phyloP scores from a whole-genome alignment of 1,140 invertebrate genomes.

The Littorina saxatilis region DNA sequence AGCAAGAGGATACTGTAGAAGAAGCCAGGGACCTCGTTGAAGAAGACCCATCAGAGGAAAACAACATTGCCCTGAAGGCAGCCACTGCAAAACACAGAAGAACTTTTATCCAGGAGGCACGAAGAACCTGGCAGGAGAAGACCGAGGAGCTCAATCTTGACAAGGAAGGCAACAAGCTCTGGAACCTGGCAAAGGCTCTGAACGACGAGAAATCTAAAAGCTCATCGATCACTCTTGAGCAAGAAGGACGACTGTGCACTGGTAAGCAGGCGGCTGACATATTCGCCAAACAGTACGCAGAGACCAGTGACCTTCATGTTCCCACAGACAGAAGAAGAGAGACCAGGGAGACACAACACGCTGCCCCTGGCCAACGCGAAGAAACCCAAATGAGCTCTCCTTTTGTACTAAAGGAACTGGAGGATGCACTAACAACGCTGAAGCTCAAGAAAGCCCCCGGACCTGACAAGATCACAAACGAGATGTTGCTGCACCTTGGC shows the following conservation, averaged over 20 bases:
- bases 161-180: no score
- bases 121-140: no score
- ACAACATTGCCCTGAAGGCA: no score
- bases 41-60: no score
- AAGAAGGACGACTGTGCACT: no score
- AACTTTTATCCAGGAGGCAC: no score
- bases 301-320: neutral
- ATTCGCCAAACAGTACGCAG: neutral
- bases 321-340: neutral
- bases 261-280: conserved; percentile 14
- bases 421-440: neutral
- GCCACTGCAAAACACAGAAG: no score
- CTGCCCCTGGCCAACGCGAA: neutral
- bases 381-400: neutral
- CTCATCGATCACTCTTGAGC: no score
- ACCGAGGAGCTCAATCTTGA: no score
- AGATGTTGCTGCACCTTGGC: conserved; percentile 30
- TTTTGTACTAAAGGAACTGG: neutral
- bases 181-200: no score
- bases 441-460: conserved; percentile 6
- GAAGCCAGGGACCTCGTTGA: conserved; percentile 22
- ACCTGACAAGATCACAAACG: no score
- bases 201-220: no score
- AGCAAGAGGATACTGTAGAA: conserved; percentile 14
- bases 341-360: neutral